A percentile compares a stretch with the other conserved stretches of the same genome.
Conservation (phyloP, 2,797 vertebrate species). For the Cryptoblepharus egeriae region DNA sequence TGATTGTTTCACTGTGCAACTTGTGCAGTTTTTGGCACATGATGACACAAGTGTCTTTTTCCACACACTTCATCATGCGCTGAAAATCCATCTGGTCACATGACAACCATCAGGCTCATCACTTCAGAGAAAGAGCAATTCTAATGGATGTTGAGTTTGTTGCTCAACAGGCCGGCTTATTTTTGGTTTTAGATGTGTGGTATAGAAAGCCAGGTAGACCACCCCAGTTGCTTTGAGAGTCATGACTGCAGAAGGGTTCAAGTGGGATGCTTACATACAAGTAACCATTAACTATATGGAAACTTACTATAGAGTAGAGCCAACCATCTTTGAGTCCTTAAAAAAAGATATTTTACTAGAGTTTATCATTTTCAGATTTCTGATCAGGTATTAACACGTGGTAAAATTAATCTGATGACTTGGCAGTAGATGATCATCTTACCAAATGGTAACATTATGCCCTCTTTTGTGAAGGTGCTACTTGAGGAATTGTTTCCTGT, state of each 20-base stretch:
- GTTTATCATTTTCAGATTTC: neutral
- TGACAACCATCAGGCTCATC: slow-evolving; percentile 4
- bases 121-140: neutral
- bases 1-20: neutral
- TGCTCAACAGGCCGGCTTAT: neutral
- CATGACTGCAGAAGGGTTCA: too few species aligned
- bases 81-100: neutral
- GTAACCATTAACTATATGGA: neutral
- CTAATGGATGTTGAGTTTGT: neutral
- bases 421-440: neutral
- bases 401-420: neutral
- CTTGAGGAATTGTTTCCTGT: neutral
- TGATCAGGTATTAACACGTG: neutral
- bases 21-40: neutral
- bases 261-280: neutral
- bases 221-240: too few species aligned
- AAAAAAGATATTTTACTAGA: neutral
- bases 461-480: neutral
- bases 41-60: neutral
- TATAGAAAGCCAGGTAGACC: neutral
- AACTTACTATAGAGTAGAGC: neutral
- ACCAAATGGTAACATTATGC: too few species aligned
- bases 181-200: neutral
- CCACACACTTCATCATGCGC: neutral
- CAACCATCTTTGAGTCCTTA: too few species aligned